A percentile compares a stretch with the other conserved stretches of the same genome.
Evolutionary conservation across 2,797 vertebrate genomes (phyloP).

Genomic region (Xenopus petersii): DNA sequence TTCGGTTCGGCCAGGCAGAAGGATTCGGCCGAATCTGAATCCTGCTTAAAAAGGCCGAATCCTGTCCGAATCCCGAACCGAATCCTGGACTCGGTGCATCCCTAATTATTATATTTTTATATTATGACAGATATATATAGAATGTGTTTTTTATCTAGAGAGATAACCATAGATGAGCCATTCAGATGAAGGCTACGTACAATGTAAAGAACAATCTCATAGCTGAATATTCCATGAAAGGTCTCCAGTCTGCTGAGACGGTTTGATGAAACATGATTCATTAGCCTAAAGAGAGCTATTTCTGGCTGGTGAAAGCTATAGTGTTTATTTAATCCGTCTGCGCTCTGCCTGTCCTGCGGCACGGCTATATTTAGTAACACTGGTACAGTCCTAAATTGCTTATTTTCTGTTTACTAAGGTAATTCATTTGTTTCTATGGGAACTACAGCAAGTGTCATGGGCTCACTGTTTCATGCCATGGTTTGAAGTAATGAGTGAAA

Average conservation of each 20-base stretch:
- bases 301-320: slow-evolving; percentile 49
- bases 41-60: too few species aligned
- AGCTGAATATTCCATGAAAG: neutral
- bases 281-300: slow-evolving; percentile 56
- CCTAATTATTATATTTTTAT: too few species aligned
- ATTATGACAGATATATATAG: too few species aligned
- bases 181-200: neutral
- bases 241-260: slow-evolving; percentile 3
- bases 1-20: too few species aligned
- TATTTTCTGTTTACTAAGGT: slow-evolving; percentile 80
- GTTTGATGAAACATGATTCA: slow-evolving; percentile 51
- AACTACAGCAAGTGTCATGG: slow-evolving; percentile 66
- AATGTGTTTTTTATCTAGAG: too few species aligned
- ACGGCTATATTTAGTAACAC: slow-evolving; percentile 72
- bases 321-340: slow-evolving; percentile 60
- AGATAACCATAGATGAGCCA: too few species aligned
- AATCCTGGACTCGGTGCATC: too few species aligned
- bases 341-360: slow-evolving; percentile 64
- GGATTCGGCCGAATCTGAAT: too few species aligned
- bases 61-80: too few species aligned
- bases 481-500: slow-evolving; percentile 61
- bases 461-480: slow-evolving; percentile 68
- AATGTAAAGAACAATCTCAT: neutral
- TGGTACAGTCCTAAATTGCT: slow-evolving; percentile 70
- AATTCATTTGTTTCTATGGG: slow-evolving; percentile 69